Evolutionary conservation across 1,140 invertebrate species (phyloP).

Genomic region (Prorops nasuta): DNA sequence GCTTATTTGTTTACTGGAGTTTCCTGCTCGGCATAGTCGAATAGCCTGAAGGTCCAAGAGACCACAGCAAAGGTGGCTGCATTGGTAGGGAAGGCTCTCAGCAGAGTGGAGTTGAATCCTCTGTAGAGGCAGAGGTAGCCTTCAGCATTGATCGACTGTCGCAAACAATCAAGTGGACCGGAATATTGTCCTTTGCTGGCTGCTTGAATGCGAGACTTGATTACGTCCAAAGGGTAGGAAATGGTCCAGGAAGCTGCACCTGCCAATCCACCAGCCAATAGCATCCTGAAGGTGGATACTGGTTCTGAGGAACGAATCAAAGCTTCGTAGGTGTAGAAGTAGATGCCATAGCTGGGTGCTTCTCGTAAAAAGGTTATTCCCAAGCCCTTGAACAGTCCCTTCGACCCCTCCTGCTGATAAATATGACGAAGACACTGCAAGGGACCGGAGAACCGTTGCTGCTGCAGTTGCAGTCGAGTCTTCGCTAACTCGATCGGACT

Average conservation of each 20-base stretch:
- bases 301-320: conserved; percentile 37
- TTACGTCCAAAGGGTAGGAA: conserved; percentile 84
- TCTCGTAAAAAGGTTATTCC: conserved; percentile 74
- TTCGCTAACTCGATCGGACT: conserved; percentile 87
- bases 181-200: conserved; percentile 64
- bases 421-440: conserved; percentile 68
- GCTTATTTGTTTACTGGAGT: too few relatives aligned
- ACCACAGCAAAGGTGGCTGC: conserved; percentile 87
- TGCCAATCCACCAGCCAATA: conserved; percentile 78
- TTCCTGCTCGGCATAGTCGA: conserved; percentile 16
- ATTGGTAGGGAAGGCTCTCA: conserved; percentile 90
- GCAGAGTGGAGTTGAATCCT: conserved; percentile 73
- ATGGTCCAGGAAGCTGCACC: conserved; percentile 83
- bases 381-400: conserved; percentile 74
- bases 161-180: conserved; percentile 71
- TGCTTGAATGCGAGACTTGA: conserved; percentile 85
- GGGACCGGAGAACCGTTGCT: conserved; percentile 55
- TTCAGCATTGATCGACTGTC: conserved; percentile 67
- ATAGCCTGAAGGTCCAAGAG: conserved; percentile 66
- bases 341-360: conserved; percentile 69
- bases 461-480: conserved; percentile 72
- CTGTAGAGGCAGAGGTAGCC: conserved; percentile 68
- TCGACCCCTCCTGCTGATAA: conserved; percentile 62
- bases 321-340: conserved; percentile 60
- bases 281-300: conserved; percentile 60